phyloP scores from a whole-genome alignment of 1,140 invertebrate species.

The Zaprionus gabonicus region DNA sequence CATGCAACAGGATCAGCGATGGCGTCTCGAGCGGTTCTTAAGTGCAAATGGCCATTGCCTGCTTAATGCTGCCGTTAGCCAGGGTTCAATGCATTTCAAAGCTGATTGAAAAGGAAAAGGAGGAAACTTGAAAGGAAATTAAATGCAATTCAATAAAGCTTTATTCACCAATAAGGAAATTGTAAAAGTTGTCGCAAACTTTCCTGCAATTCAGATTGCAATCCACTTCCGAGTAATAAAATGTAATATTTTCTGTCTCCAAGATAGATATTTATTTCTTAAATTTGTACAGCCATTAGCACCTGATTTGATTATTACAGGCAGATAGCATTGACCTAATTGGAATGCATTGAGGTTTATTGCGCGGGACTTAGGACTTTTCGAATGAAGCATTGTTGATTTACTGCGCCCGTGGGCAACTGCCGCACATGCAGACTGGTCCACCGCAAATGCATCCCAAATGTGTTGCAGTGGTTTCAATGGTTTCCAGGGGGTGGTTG shows the following conservation, averaged over 20 bases:
- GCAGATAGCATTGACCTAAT: conserved; percentile 21
- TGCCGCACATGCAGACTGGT: not conserved
- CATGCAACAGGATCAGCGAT: conserved; percentile 25
- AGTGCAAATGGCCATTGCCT: conserved; percentile 26
- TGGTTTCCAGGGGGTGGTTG: not conserved
- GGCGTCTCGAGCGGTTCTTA: conserved; percentile 17
- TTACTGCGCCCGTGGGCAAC: conserved; percentile 20
- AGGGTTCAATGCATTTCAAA: conserved; percentile 27
- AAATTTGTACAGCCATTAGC: not conserved
- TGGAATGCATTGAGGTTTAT: conserved; percentile 45
- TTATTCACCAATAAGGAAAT: not conserved
- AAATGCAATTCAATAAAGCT: conserved; percentile 16
- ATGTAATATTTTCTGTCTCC: no score
- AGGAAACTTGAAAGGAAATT: not conserved
- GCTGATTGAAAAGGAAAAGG: not conserved
- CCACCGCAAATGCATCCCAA: conserved; percentile 28
- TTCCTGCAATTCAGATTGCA: not conserved
- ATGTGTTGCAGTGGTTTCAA: conserved; percentile 20
- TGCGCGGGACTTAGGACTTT: conserved; percentile 22
- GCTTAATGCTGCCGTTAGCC: conserved; percentile 20
- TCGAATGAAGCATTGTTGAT: conserved; percentile 53
- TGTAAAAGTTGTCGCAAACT: not conserved
- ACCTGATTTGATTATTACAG: conserved; percentile 38
- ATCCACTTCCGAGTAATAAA: not conserved
- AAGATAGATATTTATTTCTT: not conserved